Conservation (phyloP, 1,140 invertebrate species). For the Tetranychus urticae region DNA sequence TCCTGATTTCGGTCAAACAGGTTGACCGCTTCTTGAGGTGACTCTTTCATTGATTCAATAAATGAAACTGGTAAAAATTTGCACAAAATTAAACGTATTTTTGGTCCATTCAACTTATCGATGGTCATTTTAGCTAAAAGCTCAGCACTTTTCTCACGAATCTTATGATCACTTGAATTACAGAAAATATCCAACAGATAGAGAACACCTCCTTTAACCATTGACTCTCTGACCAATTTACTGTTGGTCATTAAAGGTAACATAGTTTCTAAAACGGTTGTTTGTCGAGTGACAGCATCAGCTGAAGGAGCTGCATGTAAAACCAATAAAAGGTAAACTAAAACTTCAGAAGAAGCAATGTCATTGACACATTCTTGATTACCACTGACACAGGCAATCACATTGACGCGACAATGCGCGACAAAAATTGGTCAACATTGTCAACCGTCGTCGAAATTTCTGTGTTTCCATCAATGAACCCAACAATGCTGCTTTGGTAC, state of each 20-base stretch:
- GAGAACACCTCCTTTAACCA: constrained; percentile 68
- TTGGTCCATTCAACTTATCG: constrained; percentile 86
- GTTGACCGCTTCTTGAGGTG: constrained; percentile 52
- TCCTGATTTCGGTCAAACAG: constrained; percentile 77
- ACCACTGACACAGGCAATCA: constrained; percentile 32
- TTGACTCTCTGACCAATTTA: constrained; percentile 75
- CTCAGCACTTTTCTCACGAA: constrained; percentile 66
- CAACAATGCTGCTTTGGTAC: too few relatives aligned
- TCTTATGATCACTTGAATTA: constrained; percentile 41
- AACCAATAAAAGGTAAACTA: constrained; percentile 54
- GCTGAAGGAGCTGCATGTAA: constrained; percentile 25
- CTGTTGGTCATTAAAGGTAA: constrained; percentile 71
- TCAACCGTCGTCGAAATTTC: too few relatives aligned
- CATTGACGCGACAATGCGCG: too few relatives aligned
- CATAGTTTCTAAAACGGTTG: constrained; percentile 44
- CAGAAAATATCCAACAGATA: constrained; percentile 84
- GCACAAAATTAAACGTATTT: constrained; percentile 30
- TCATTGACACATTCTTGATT: constrained; percentile 89
- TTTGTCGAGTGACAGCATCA: constrained; percentile 17
- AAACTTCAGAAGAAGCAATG: constrained; percentile 60
- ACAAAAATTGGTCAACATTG: too few relatives aligned
- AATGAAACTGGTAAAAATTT: constrained; percentile 39
- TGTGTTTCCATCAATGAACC: too few relatives aligned
- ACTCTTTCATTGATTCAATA: constrained; percentile 69
- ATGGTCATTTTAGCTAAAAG: constrained; percentile 72